A percentile compares a stretch with the other conserved stretches of the same genome.
Evolutionary conservation across 2,797 vertebrate genomes (phyloP).

Genomic region (Anguilla pacifica): DNA sequence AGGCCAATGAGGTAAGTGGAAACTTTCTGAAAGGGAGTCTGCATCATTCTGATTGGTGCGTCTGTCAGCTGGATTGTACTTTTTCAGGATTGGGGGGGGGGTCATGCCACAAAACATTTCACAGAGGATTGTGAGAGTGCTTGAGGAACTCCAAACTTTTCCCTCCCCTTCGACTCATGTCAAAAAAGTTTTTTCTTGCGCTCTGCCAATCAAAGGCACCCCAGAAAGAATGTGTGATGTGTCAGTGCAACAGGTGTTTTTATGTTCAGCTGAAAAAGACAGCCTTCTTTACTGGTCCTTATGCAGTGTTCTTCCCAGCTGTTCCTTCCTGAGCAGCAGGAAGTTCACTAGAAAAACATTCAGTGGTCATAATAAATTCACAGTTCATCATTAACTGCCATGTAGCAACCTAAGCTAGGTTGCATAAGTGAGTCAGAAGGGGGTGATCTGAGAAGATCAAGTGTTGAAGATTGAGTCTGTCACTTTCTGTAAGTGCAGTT

Average conservation of each 20-base stretch:
- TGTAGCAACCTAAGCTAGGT: background rate
- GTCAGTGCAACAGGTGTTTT: background rate
- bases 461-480: background rate
- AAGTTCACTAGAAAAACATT: background rate
- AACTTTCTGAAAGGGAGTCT: background rate
- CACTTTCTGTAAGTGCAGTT: background rate
- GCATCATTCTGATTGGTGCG: background rate
- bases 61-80: background rate
- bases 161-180: background rate
- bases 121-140: background rate
- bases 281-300: background rate
- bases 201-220: background rate
- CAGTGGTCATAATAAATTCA: background rate
- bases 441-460: background rate
- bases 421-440: background rate
- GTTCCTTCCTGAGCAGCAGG: background rate
- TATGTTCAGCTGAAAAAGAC: background rate
- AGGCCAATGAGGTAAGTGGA: conserved; percentile 62
- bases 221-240: background rate
- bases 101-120: background rate
- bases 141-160: background rate
- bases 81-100: too few relatives aligned
- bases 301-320: background rate
- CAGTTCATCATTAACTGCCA: background rate
- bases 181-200: background rate